Conservation (phyloP, 2,888 invertebrate genomes). For the Brachypterus glaber region DNA sequence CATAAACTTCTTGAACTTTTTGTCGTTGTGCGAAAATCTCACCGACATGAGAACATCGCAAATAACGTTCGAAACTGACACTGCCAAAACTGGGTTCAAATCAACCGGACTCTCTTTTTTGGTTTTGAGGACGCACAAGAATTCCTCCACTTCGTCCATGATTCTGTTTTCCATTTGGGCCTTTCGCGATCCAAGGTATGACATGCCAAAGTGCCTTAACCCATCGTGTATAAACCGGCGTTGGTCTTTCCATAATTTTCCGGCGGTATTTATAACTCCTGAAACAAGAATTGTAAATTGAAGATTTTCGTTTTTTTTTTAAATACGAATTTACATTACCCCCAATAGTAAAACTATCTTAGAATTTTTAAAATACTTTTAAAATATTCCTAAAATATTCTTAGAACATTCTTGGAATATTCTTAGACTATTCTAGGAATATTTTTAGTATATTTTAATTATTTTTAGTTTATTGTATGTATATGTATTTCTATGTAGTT, state of each 20-base stretch:
- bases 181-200: conserved; percentile 70
- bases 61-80: conserved; percentile 83
- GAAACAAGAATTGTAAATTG: conserved; percentile 25
- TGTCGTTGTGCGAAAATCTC: conserved; percentile 69
- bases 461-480: no score
- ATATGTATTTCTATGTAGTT: no score
- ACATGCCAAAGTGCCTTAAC: conserved; percentile 79
- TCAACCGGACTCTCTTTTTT: conserved; percentile 61
- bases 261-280: conserved; percentile 87
- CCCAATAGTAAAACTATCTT: no score
- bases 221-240: conserved; percentile 79
- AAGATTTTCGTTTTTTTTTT: no score
- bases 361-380: no score
- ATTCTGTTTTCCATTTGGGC: conserved; percentile 76
- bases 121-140: conserved; percentile 55
- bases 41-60: conserved; percentile 86
- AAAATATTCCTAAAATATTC: no score
- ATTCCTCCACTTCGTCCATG: conserved; percentile 70
- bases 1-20: conserved; percentile 70
- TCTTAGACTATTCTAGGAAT: no score
- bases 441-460: no score
- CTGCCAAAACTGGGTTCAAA: conserved; percentile 64
- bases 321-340: no score
- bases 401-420: no score
- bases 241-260: conserved; percentile 84